phyloP scores from a whole-genome alignment of 1,140 invertebrate genomes.

The Theocolax elegans region DNA sequence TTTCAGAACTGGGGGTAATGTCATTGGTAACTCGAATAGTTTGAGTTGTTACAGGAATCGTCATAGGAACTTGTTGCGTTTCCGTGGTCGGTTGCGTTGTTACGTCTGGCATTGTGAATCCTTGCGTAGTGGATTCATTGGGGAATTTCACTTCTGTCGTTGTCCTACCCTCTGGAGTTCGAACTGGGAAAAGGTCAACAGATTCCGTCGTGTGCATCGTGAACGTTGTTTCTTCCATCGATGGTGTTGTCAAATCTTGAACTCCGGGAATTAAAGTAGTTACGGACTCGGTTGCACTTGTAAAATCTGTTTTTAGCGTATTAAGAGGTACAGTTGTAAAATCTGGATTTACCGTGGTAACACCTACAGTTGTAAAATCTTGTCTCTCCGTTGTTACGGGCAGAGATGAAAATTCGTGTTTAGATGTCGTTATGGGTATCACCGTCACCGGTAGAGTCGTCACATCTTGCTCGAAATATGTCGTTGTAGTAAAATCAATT shows the following conservation, averaged over 20 bases:
- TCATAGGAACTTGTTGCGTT: background rate
- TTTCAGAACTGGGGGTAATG: background rate
- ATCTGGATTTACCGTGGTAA: background rate
- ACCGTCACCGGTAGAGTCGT: too few species aligned
- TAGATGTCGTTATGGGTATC: too few species aligned
- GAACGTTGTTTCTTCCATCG: slow-evolving; percentile 3
- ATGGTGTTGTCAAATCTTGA: background rate
- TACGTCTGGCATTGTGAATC: background rate
- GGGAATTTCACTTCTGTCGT: background rate
- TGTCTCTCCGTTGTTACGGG: too few species aligned
- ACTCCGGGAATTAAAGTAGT: background rate
- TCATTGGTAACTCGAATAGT: background rate
- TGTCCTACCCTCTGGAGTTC: background rate
- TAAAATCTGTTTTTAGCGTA: too few species aligned
- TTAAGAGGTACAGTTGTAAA: background rate
- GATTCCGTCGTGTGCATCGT: background rate
- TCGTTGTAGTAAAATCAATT: background rate
- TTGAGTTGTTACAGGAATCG: background rate
- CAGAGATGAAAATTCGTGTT: too few species aligned
- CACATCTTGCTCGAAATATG: too few species aligned
- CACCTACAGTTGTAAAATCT: background rate
- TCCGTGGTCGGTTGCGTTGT: background rate
- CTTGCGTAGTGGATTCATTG: background rate
- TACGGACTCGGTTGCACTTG: background rate
- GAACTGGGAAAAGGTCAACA: background rate